Evolutionary conservation across 2,888 invertebrate genomes (phyloP).

Genomic region (Automeris io): DNA sequence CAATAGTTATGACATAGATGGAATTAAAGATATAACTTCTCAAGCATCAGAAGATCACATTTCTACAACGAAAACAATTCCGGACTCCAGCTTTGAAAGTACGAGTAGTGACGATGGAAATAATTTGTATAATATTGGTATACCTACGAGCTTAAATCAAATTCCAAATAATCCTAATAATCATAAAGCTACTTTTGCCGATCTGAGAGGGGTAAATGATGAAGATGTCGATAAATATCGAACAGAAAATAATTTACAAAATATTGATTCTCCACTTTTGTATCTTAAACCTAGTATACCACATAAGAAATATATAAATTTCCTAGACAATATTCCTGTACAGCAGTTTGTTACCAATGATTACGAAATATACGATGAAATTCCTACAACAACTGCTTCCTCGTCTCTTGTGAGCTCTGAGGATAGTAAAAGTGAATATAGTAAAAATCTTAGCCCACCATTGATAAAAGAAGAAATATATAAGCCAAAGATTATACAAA

Average conservation of each 20-base stretch:
- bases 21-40: slow-evolving; percentile 69
- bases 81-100: slow-evolving; percentile 63
- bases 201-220: slow-evolving; percentile 60
- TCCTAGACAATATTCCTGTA: slow-evolving; percentile 45
- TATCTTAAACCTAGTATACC: slow-evolving; percentile 71
- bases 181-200: slow-evolving; percentile 52
- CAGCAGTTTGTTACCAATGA: slow-evolving; percentile 45
- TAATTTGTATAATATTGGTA: slow-evolving; percentile 45
- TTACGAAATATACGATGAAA: slow-evolving; percentile 65
- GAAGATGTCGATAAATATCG: slow-evolving; percentile 65
- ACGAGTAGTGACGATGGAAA: slow-evolving; percentile 53
- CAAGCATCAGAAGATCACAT: slow-evolving; percentile 70
- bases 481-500: slow-evolving; percentile 82
- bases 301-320: slow-evolving; percentile 71
- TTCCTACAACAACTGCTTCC: slow-evolving; percentile 37
- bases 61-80: slow-evolving; percentile 54
- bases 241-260: slow-evolving; percentile 62
- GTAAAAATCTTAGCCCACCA: slow-evolving; percentile 33
- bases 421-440: slow-evolving; percentile 42
- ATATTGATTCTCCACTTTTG: slow-evolving; percentile 78
- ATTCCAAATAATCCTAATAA: slow-evolving; percentile 36
- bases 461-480: slow-evolving; percentile 43
- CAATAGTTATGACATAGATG: slow-evolving; percentile 52
- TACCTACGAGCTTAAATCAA: slow-evolving; percentile 41
- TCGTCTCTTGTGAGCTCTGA: slow-evolving; percentile 40